These are phyloP conservation scores for Campoplex nolae DNA, from an alignment of 2,888 invertebrate species.

Conservation along the genomic window DNA sequence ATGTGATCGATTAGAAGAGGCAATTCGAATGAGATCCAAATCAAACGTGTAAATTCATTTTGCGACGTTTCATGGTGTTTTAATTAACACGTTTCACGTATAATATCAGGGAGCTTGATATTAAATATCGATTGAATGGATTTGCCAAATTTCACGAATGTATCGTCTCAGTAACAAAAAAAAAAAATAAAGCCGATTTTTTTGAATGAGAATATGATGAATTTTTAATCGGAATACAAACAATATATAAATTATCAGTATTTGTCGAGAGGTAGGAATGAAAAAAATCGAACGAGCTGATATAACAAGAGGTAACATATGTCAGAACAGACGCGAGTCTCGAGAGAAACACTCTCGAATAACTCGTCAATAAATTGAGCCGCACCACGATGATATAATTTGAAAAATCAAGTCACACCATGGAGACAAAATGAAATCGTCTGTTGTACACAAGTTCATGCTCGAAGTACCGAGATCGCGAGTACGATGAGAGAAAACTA, in stretches of 20 bases:
- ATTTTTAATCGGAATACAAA: neutral
- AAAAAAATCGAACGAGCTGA: neutral
- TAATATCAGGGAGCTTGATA: neutral
- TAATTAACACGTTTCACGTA: neutral
- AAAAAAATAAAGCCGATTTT: neutral
- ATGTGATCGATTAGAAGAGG: neutral
- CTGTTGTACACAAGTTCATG: slow-evolving; percentile 11
- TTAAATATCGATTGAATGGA: neutral
- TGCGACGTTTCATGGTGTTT: neutral
- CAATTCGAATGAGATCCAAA: neutral
- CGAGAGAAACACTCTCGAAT: neutral
- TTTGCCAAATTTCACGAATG: neutral
- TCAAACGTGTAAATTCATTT: neutral
- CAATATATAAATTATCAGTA: neutral
- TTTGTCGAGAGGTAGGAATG: neutral
- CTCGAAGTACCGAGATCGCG: slow-evolving; percentile 37
- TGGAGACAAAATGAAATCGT: slow-evolving; percentile 19
- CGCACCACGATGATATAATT: neutral
- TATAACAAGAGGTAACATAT: neutral
- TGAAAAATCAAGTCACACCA: slow-evolving; percentile 3
- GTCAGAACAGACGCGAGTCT: neutral
- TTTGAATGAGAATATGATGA: neutral
- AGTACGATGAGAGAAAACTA: slow-evolving; percentile 38
- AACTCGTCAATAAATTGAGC: neutral
- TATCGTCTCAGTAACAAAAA: too few species aligned